Base-by-base conservation (phyloP, 2,888 invertebrate species). In the Drosophila incognita region DNA sequence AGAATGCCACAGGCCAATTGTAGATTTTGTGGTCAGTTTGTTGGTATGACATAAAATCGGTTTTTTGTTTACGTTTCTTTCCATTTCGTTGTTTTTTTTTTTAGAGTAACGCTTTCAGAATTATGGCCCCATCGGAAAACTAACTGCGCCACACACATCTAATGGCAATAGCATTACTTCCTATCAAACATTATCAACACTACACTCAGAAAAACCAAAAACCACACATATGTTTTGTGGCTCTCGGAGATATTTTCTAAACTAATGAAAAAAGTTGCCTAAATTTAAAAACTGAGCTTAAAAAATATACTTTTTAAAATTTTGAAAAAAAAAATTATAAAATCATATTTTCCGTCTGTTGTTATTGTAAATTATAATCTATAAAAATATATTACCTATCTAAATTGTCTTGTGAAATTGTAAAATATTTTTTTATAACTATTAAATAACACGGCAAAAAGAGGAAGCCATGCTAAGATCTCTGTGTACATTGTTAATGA, bases 21-120 rank as follows among this genome's bases (percentile, higher is more conserved):
- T 38, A 56, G 54, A 63, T 79, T 71, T 65, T 56, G 70, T 71
- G 69, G 72, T 65, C 63, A 60, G 46, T 60, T 65, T 59, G 58
- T 6, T 69, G 59, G 51, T 64, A 51, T 79, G 70, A 68, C 74
- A 81, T 68, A 75, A 81, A 84, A 69, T 79, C 51, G 62, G 48
- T 54, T 54, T 63, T 64, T 72, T 75, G 35, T 21, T 61, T 49
- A 38, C 38, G 33, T 33, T 40, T 35, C 51, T 21, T 52, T 54
- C 36, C 52, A 59, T 24, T 15, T 24, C 15, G 7, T 24, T 46
- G 13, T 27, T 11, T n/a, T n/a, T 54, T n/a, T 54, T 52, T 24
- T 29, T 33, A 15, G 51, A 15, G 51, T 40, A 40, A 15, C 49
- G 40, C 63, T 58, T 61, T 59, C 46, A 48, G 72, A 82, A 54